Base-by-base conservation (phyloP, 2,888 invertebrate genomes). In the Tachina fera region DNA sequence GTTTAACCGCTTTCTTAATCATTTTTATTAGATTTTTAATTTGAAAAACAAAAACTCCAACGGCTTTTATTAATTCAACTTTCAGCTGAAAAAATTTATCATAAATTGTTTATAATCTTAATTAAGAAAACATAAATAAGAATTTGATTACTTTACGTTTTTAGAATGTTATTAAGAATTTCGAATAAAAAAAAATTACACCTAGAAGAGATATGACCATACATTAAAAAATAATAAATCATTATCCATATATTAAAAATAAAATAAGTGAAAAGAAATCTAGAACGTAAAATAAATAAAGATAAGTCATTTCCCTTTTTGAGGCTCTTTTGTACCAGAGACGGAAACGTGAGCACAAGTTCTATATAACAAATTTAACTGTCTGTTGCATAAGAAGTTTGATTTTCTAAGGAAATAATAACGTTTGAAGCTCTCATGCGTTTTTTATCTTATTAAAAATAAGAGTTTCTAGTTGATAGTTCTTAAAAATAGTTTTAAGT, bases 161-260 rank as follows among this genome's bases (percentile, higher is more conserved):
- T 41, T n/a, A 41, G 45, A 53, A 13, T 31, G 43, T 56, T 56
- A 14, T 47, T 56, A 53, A 56, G 39, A 60, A 19, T 16, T 58
- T 74, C 39, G 63, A 71, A 61, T 47, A 47, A 61, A 76, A 72
- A 76, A 72, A 67, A 60, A 76, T 75, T 76, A 80, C 84, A 80
- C 56, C 67, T 43, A 13, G 13, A 9, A 13, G n/a, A 70, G 13
- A 72, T 16, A 49, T 51, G 19, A 49, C 14, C 39, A 22, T 53
- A 60, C 76, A 84, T 56, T 53, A 61, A 56, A 76, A 19, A 47
- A 63, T 9, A 49, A 63, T 70, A 63, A 82, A 56, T 70, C 63
- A 77, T 74, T 72, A 47, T n/a, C n/a, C n/a, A n/a, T 67, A 65
- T 1, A 56, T 14, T 31, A 53, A 63, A 61, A 60, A 9, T 31